Base-by-base conservation (phyloP, 2,797 vertebrate genomes). In the Parotocinclus haroldoi region DNA sequence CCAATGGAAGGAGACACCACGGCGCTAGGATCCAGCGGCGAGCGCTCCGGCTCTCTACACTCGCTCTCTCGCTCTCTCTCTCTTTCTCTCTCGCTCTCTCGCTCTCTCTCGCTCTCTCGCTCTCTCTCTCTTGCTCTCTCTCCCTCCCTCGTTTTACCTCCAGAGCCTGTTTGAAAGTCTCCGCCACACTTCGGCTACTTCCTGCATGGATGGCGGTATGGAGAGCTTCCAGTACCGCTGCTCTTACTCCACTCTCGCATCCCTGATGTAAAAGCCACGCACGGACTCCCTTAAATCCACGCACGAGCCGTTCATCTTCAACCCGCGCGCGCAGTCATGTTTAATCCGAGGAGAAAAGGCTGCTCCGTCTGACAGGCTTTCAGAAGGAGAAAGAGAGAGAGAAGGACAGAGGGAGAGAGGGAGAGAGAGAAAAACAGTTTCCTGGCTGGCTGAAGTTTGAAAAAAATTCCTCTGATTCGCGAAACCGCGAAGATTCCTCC, bases 91-190 rank as follows among this genome's bases (percentile, higher is more conserved):
- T 51, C 75, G 59, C 71, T 63, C 68, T 18, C 63, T 54, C 72
- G 45, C 65, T 53, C 63, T 7, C 77, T 3, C 37, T 19, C 63
- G 7, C 66, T 42, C 76, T 68, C 69, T 45, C 68, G 56, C 66
- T 45, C 74, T 11, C 56, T 42, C 40, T 17, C 66, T 19, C 69
- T 68, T 60, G 44, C 55, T 19, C 57, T 12, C 72, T 4, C 17
- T 14, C 51, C 12, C 63, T 4, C 27, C 66, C 51, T 67, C 46
- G 69, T 48, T 74, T 63, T 81, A 74, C 74, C 70, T 80, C 68
- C 77, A 80, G 82, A 84, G 85, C 85, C 89, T 88, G 91, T 92
- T 95, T 94, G 92, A 94, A 94, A 95, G 93, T 94, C 91, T 89
- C 85, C 75, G 89, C 85, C 92, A 91, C 91, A 92, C 89, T 90